Conservation (phyloP, 2,888 invertebrate species). For the Syrista parreyssii region DNA sequence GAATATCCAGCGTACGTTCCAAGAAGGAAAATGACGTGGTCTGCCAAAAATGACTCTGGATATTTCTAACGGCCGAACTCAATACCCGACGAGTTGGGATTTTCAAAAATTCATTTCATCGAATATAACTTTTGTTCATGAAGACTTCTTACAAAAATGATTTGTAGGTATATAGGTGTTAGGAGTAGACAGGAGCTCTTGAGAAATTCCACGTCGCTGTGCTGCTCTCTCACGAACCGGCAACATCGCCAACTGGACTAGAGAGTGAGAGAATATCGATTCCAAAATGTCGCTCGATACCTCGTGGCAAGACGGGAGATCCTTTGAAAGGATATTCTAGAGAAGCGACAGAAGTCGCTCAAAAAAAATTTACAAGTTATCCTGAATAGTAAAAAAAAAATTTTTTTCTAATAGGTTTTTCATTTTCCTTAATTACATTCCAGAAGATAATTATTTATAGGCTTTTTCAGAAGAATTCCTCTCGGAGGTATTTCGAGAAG, state of each 20-base stretch:
- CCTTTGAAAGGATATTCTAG: background rate
- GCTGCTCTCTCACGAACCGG: background rate
- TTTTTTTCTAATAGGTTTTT: background rate
- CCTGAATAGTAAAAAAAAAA: background rate
- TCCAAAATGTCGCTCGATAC: conserved; percentile 8
- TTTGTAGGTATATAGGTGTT: background rate
- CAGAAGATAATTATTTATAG: background rate
- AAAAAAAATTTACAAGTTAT: background rate
- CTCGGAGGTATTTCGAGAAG: background rate
- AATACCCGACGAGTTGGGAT: background rate
- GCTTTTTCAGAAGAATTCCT: background rate
- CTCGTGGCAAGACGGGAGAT: background rate
- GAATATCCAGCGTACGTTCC: background rate
- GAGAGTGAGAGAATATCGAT: background rate
- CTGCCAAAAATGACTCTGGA: background rate
- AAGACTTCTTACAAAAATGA: background rate
- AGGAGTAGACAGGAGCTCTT: background rate
- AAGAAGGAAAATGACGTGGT: background rate
- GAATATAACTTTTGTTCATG: background rate
- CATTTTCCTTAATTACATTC: background rate
- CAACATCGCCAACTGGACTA: background rate
- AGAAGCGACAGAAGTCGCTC: background rate
- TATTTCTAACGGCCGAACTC: background rate
- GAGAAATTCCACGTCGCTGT: background rate
- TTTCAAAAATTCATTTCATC: background rate